Percentiles rank a stretch among this genome's conserved stretches.
These are phyloP conservation scores for Steinernema khuongi DNA, from an alignment of 1,140 invertebrate genomes.

Conservation along the genomic window DNA sequence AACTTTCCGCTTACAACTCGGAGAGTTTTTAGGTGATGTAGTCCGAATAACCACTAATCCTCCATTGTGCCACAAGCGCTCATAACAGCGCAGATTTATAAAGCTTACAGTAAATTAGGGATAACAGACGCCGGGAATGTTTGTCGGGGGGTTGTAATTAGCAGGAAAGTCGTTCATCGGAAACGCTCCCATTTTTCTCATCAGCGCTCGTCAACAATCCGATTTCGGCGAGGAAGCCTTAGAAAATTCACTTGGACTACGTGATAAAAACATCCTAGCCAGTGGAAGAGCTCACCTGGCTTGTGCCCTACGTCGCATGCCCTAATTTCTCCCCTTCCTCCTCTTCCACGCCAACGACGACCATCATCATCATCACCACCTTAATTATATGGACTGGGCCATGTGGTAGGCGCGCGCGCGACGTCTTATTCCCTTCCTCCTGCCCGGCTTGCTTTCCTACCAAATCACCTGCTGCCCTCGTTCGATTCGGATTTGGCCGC, in stretches of 20 bases:
- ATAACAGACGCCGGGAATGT: no score
- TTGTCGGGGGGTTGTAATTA: background rate
- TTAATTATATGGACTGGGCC: slow-evolving; percentile 14
- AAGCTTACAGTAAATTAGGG: no score
- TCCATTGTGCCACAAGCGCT: no score
- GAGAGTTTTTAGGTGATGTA: no score
- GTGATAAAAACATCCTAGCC: background rate
- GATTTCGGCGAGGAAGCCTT: background rate
- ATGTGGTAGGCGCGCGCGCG: slow-evolving; percentile 13
- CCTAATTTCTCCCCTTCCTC: slow-evolving; percentile 4
- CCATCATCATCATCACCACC: slow-evolving; percentile 2
- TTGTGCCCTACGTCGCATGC: background rate
- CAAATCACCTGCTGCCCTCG: slow-evolving; percentile 14
- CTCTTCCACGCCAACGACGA: slow-evolving; percentile 2
- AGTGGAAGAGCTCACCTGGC: background rate
- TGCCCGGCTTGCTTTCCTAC: background rate
- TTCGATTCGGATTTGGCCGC: slow-evolving; percentile 3
- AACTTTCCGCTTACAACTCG: no score
- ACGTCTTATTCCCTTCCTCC: slow-evolving; percentile 6
- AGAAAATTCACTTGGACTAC: background rate
- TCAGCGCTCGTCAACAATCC: background rate
- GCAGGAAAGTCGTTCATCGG: background rate
- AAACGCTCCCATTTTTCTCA: background rate
- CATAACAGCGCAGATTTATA: no score
- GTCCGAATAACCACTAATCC: no score